Percentiles rank a stretch among this genome's conserved stretches.
These are phyloP conservation scores for Pocillopora damicornis DNA, from an alignment of 64 coral and sea anemone species.

Conservation along the genomic window DNA sequence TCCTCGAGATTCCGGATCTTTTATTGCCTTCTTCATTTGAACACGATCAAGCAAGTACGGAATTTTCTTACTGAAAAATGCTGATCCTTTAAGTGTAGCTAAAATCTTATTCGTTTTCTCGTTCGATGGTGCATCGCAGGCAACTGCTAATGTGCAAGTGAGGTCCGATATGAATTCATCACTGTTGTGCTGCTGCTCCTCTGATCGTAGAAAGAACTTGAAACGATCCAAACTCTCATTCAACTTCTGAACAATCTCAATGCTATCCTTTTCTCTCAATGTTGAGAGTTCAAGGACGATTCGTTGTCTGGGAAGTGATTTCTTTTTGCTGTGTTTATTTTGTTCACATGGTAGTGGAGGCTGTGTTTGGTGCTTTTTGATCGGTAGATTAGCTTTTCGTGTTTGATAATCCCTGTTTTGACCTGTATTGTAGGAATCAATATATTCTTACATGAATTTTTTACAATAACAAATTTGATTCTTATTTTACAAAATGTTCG, in stretches of 20 bases:
- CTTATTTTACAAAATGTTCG: not conserved
- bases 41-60: conserved; percentile 9
- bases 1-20: not conserved
- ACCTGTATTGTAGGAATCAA: not conserved
- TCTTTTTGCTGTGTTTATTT: not conserved
- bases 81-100: conserved; percentile 27
- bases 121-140: not conserved
- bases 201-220: conserved; percentile 10
- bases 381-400: not conserved
- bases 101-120: conserved; percentile 33
- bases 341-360: not conserved
- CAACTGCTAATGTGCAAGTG: conserved; percentile 9
- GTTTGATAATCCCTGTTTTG: not conserved
- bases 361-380: not conserved
- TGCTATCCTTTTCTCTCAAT: conserved; percentile 3
- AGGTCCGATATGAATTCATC: conserved; percentile 26
- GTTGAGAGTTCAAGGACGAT: not conserved
- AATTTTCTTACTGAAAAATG: conserved; percentile 8
- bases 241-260: not conserved
- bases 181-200: not conserved
- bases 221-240: not conserved
- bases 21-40: not conserved
- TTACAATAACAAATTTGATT: not conserved
- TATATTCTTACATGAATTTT: not conserved
- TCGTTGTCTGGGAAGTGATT: not conserved